These are phyloP conservation scores for Lepidurus arcticus DNA, from an alignment of 1,140 invertebrate genomes.

Conservation along the genomic window DNA sequence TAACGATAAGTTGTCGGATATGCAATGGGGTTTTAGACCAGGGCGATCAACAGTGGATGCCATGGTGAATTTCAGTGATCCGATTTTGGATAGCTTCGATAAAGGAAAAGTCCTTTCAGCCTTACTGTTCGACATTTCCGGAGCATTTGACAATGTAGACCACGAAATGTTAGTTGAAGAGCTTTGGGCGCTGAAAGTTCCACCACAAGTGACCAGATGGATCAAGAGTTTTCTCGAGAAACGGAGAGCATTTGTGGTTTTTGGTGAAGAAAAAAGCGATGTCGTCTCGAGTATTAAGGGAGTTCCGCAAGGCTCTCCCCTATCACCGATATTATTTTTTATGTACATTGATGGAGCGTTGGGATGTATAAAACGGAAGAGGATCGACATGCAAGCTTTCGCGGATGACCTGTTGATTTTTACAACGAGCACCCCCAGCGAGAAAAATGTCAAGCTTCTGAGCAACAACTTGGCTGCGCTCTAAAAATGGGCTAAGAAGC, in stretches of 20 bases:
- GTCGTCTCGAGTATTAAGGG: no score
- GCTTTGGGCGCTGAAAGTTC: neutral
- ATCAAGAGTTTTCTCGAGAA: neutral
- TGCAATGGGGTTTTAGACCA: no score
- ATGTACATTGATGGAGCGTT: neutral
- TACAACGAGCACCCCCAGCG: neutral
- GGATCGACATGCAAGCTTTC: neutral
- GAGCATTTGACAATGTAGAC: constrained; percentile 10
- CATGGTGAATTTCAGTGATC: neutral
- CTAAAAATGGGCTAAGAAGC: neutral
- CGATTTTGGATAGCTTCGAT: neutral
- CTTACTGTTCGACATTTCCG: neutral
- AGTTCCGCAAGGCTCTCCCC: no score
- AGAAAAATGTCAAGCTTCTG: constrained; percentile 21
- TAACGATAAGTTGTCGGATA: no score
- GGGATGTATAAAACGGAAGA: neutral
- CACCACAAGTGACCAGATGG: neutral
- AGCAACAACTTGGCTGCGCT: neutral
- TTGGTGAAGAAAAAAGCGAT: neutral
- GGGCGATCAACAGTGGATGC: no score
- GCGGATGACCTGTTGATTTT: constrained; percentile 14
- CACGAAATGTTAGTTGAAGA: neutral
- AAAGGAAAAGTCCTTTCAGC: neutral
- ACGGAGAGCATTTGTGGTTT: neutral
- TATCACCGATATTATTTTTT: constrained; percentile 8